Percentiles rank a stretch among this genome's conserved stretches.
Conservation (phyloP, 2,113 vertebrate genomes). For the Varanus komodoensis region DNA sequence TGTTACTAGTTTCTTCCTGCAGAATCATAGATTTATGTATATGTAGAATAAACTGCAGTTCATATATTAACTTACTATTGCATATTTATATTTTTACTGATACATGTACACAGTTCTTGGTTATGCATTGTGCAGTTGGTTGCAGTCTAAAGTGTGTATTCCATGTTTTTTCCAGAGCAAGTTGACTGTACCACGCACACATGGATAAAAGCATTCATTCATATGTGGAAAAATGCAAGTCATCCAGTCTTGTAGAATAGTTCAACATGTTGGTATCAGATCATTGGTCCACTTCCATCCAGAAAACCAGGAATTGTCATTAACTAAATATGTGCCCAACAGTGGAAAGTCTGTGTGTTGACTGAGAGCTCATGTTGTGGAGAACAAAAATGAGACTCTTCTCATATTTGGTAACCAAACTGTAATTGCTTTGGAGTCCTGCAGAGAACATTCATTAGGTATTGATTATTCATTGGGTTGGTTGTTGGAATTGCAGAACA, state of each 20-base stretch:
- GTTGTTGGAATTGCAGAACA: too few relatives aligned
- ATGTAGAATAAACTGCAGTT: neutral
- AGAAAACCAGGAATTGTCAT: neutral
- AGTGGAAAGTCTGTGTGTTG: neutral
- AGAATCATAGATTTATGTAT: neutral
- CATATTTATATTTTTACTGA: too few relatives aligned
- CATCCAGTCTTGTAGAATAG: neutral
- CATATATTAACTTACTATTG: neutral
- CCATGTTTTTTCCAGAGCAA: neutral
- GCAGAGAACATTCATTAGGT: neutral
- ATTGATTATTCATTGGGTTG: neutral
- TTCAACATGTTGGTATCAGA: neutral
- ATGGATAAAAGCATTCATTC: neutral
- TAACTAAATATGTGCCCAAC: neutral
- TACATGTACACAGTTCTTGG: too few relatives aligned
- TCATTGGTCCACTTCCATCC: neutral
- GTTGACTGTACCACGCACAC: neutral
- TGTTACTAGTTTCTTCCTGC: slow-evolving; percentile 9
- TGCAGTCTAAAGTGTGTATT: neutral
- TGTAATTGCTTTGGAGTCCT: neutral
- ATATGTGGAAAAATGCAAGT: neutral
- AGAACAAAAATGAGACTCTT: neutral
- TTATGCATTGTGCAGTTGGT: neutral
- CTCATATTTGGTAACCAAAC: neutral
- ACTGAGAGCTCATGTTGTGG: neutral